Conservation (phyloP, 1,140 invertebrate genomes). For the Drosophila nasuta region DNA sequence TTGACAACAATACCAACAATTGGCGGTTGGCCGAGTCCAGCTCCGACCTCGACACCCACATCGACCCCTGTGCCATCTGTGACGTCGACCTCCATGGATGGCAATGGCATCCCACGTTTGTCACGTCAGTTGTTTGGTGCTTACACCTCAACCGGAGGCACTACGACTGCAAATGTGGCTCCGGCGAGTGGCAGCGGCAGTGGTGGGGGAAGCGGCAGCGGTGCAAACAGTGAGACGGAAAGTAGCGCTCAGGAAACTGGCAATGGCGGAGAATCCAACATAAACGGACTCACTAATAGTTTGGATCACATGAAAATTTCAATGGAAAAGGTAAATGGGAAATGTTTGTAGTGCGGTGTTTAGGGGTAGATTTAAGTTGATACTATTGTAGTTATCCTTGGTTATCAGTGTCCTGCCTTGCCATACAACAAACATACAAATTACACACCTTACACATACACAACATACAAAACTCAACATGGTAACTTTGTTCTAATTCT, state of each 20-base stretch:
- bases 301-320: conserved; percentile 75
- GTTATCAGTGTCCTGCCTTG: conserved; percentile 33
- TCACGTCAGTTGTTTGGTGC: conserved; percentile 62
- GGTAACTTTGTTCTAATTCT: conserved; percentile 58
- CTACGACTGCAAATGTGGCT: conserved; percentile 10
- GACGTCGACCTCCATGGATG: conserved; percentile 22
- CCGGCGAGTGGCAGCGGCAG: conserved; percentile 24
- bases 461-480: conserved; percentile 36
- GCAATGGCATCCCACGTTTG: conserved; percentile 60
- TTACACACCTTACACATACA: conserved; percentile 49
- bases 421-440: conserved; percentile 30
- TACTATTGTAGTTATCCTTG: conserved; percentile 35
- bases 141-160: conserved; percentile 41
- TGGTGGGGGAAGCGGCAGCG: conserved; percentile 50
- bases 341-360: conserved; percentile 1
- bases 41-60: conserved; percentile 40
- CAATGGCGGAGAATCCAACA: conserved; percentile 45
- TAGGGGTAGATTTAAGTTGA: conserved; percentile 12
- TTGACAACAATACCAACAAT: conserved; percentile 44
- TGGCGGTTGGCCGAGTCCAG: conserved; percentile 57
- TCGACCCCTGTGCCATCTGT: not conserved
- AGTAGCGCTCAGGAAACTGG: conserved; percentile 69
- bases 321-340: conserved; percentile 74
- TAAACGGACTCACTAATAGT: conserved; percentile 72
- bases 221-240: conserved; percentile 69